phyloP scores from a whole-genome alignment of 2,797 vertebrate genomes.

The Tiaroga cobitis region DNA sequence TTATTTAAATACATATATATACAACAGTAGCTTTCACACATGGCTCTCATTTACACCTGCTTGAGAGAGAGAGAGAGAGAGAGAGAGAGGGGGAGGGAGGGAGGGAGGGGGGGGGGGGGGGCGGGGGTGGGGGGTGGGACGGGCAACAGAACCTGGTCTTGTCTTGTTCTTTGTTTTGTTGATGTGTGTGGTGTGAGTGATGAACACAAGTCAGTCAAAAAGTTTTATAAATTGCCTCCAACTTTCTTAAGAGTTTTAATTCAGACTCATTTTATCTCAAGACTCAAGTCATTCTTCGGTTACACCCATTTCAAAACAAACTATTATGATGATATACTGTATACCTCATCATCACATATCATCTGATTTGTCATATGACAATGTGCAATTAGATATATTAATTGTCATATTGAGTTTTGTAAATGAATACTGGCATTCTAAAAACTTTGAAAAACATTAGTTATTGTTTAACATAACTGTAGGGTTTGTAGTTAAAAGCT shows the following conservation, averaged over 20 bases:
- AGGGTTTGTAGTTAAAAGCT: background rate
- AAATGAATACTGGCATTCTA: background rate
- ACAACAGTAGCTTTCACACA: too few species aligned
- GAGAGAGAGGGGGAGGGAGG: too few species aligned
- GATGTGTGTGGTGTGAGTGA: too few species aligned
- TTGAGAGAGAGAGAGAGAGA: too few species aligned
- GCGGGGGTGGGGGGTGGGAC: too few species aligned
- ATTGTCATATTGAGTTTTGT: background rate
- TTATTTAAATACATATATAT: too few species aligned
- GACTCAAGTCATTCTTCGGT: background rate
- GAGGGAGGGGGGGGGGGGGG: too few species aligned
- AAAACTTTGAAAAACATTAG: background rate
- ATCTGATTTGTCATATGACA: background rate
- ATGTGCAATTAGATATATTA: background rate
- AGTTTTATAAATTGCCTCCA: background rate
- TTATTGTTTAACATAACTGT: background rate
- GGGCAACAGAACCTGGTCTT: too few species aligned
- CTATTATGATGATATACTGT: background rate
- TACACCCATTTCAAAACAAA: background rate
- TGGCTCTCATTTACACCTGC: too few species aligned
- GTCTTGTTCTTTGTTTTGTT: too few species aligned
- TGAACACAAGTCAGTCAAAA: background rate
- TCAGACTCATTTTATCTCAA: background rate
- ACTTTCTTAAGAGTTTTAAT: background rate
- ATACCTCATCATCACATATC: background rate